Conservation (phyloP, 2,113 vertebrate species). For the Coracopsis vasa region DNA sequence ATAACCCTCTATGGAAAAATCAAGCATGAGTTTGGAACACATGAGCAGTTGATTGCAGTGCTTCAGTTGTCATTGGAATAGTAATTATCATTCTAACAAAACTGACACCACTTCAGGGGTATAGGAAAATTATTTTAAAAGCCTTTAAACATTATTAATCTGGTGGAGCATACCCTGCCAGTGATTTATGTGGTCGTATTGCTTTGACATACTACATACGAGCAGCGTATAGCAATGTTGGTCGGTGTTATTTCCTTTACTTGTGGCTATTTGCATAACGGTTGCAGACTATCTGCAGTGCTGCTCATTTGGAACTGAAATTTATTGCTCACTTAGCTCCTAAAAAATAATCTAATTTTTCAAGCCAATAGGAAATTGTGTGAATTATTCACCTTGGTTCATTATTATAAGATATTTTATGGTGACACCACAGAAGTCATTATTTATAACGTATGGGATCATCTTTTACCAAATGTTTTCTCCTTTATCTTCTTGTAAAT, state of each 20-base stretch:
- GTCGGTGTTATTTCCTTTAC: neutral
- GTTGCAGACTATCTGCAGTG: neutral
- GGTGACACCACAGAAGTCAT: neutral
- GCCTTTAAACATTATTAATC: neutral
- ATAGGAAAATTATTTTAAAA: neutral
- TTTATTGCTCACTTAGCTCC: constrained; percentile 12
- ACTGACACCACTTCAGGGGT: neutral
- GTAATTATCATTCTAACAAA: neutral
- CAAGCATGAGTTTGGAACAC: neutral
- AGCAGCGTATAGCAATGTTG: neutral
- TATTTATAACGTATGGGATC: constrained; percentile 5
- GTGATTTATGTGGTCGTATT: neutral
- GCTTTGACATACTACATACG: neutral
- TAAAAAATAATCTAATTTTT: constrained; percentile 37
- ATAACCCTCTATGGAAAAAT: neutral
- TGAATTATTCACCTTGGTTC: neutral
- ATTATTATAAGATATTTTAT: neutral
- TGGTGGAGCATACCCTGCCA: neutral
- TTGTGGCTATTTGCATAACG: neutral
- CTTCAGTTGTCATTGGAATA: neutral
- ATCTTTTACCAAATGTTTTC: constrained; percentile 57
- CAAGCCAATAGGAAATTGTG: neutral
- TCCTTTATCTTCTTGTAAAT: constrained; percentile 68
- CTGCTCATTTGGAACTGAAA: constrained; percentile 1
- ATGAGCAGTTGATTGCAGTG: neutral